phyloP scores from a whole-genome alignment of 2,888 invertebrate genomes.

The Amaurobius ferox region DNA sequence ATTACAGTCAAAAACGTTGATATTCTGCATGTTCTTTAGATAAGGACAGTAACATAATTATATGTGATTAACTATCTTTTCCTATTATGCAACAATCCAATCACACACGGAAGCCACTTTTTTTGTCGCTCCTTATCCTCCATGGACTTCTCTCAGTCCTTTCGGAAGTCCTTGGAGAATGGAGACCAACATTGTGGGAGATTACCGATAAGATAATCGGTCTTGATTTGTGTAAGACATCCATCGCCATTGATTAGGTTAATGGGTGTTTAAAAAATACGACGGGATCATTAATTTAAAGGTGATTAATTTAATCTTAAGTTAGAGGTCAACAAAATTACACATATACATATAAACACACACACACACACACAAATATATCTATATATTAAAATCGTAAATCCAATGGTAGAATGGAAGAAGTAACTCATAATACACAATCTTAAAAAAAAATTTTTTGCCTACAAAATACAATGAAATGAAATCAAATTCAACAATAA shows the following conservation, averaged over 20 bases:
- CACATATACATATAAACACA: too few relatives aligned
- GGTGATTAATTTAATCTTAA: background rate
- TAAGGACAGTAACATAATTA: background rate
- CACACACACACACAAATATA: too few relatives aligned
- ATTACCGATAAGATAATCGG: background rate
- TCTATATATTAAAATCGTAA: too few relatives aligned
- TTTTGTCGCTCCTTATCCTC: background rate
- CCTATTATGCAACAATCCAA: background rate
- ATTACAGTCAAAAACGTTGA: background rate
- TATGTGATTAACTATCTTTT: background rate
- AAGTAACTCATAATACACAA: too few relatives aligned
- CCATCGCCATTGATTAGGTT: constrained; percentile 1
- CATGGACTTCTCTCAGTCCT: background rate
- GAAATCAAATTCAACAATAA: too few relatives aligned
- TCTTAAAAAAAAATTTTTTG: too few relatives aligned
- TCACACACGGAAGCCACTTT: background rate
- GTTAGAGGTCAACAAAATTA: background rate
- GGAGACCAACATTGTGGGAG: background rate
- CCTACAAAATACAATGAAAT: too few relatives aligned
- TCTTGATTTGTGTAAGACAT: constrained; percentile 12
- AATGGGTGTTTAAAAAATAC: background rate
- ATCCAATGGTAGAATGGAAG: too few relatives aligned
- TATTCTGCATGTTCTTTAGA: background rate
- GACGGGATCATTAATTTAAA: background rate
- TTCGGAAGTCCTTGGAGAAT: background rate